A percentile compares a stretch with the other conserved stretches of the same genome.
These are phyloP conservation scores for Varecia variegata DNA, from an alignment of 2,797 vertebrate genomes.

Conservation along the genomic window DNA sequence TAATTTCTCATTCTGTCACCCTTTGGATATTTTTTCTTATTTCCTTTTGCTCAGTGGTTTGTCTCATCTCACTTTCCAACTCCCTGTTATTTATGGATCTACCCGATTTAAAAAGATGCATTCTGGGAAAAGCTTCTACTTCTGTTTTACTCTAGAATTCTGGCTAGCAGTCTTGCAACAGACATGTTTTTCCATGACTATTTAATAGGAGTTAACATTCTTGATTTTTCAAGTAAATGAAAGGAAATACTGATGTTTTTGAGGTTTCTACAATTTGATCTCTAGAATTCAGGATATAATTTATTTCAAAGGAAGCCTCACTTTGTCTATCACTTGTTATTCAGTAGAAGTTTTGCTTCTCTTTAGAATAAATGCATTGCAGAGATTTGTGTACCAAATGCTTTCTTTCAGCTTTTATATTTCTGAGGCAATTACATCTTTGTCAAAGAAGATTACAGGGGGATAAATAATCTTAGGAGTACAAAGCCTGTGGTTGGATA, in stretches of 20 bases:
- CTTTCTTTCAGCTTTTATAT: slow-evolving; percentile 72
- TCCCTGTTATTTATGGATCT: not conserved
- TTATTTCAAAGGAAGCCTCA: slow-evolving; percentile 33
- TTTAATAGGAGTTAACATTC: not conserved
- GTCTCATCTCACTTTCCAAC: not conserved
- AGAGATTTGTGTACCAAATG: slow-evolving; percentile 72
- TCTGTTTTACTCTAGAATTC: slow-evolving; percentile 11
- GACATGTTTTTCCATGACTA: not conserved
- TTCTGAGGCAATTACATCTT: slow-evolving; percentile 81
- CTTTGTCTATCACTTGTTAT: slow-evolving; percentile 62
- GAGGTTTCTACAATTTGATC: not conserved
- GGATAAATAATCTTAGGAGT: slow-evolving; percentile 79
- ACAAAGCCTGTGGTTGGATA: slow-evolving; percentile 63
- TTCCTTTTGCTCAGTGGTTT: not conserved
- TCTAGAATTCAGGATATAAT: slow-evolving; percentile 31
- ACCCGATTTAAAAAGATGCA: not conserved
- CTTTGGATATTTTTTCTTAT: not conserved
- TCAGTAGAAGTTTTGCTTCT: slow-evolving; percentile 47
- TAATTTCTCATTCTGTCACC: not conserved
- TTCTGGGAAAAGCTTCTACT: not conserved
- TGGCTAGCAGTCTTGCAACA: not conserved
- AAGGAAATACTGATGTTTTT: not conserved
- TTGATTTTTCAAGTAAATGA: slow-evolving; percentile 49
- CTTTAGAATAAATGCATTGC: slow-evolving; percentile 68
- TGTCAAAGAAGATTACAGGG: slow-evolving; percentile 77